phyloP scores from a whole-genome alignment of 1,140 invertebrate species.

The Trichonephila clavipes region DNA sequence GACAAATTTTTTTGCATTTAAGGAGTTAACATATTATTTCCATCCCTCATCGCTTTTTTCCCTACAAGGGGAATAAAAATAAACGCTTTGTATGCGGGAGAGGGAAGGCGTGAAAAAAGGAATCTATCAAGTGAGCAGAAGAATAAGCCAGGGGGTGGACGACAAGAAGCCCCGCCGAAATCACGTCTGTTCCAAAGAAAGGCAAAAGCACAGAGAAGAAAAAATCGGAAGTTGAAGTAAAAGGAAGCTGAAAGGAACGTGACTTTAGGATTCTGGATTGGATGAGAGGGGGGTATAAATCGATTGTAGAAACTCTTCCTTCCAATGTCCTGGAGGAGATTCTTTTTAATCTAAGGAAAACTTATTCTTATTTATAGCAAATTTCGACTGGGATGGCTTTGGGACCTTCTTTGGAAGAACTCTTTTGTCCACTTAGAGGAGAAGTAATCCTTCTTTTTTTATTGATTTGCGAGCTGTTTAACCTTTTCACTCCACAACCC shows the following conservation, averaged over 20 bases:
- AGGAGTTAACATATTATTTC: constrained; percentile 23
- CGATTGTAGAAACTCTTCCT: constrained; percentile 42
- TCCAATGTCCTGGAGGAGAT: not conserved
- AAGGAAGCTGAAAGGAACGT: constrained; percentile 64
- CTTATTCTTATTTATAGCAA: constrained; percentile 8
- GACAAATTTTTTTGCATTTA: not conserved
- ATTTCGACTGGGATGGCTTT: not conserved
- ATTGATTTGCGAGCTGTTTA: not conserved
- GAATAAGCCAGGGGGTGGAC: not conserved
- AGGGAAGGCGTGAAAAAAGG: not conserved
- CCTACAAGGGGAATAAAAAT: constrained; percentile 36
- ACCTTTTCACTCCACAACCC: not conserved
- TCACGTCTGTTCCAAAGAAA: constrained; percentile 41
- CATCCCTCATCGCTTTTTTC: not conserved
- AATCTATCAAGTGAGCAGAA: not conserved
- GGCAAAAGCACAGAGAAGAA: not conserved
- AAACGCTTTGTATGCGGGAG: not conserved
- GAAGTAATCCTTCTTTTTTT: not conserved
- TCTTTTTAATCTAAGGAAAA: constrained; percentile 36
- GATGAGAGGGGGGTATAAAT: constrained; percentile 15
- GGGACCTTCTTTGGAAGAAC: not conserved
- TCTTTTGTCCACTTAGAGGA: not conserved
- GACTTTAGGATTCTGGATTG: not conserved
- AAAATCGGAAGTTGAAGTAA: constrained; percentile 44
- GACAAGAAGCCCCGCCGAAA: constrained; percentile 54